Base-by-base conservation (phyloP, 2,888 invertebrate species). In the Leucoptera coffeella region DNA sequence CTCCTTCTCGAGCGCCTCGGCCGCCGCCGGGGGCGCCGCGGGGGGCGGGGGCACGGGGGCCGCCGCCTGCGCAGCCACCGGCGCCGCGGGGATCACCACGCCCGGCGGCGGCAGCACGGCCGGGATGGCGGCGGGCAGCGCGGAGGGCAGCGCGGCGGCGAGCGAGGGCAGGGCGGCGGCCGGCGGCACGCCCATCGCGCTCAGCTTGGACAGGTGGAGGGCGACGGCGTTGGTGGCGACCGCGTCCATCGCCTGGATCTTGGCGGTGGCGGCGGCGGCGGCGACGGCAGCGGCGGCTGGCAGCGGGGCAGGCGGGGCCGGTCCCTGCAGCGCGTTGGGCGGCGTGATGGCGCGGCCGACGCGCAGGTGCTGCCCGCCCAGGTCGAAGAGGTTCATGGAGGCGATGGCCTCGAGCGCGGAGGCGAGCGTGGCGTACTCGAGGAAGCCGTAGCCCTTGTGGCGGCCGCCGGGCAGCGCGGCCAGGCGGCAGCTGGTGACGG, bases 311-410 rank as follows among this genome's bases (percentile, higher is more conserved):
- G 86, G 82, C 35, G 79, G 79, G 26, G 82, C 82, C 32, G 81
- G 88, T 22, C 87, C 86, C 55, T 85, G 79, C 19, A 90, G 72
- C 22, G 89, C 92, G 58, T 96, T 93, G 14, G 99, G 97, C 34
- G 97, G 97, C 10, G 97, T 99, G 39, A 99, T 95, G 23, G 96
- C 95, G 50, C 89, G 78, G 2, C 96, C 95, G 34, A 99, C 65
- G 39, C 64, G 56, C 47, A 65, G 52, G 50, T 62, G 59, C 57
- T 97, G 96, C 2, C 99, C 99, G 35, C 97, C 99, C 19, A 99
- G 78, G 72, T 99, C 99, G 69, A 99, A 99, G 43, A 96, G 76
- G 73, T 99, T 99, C 99, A 99, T 99, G 39, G 93, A 93, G 1
- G 92, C 85, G 39, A 99, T 95, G 33, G 99, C 96, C 67, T 99